Percentiles rank a stretch among this genome's conserved stretches.
Evolutionary conservation across 2,888 invertebrate species (phyloP).

Genomic region (Acleris holmiana): DNA sequence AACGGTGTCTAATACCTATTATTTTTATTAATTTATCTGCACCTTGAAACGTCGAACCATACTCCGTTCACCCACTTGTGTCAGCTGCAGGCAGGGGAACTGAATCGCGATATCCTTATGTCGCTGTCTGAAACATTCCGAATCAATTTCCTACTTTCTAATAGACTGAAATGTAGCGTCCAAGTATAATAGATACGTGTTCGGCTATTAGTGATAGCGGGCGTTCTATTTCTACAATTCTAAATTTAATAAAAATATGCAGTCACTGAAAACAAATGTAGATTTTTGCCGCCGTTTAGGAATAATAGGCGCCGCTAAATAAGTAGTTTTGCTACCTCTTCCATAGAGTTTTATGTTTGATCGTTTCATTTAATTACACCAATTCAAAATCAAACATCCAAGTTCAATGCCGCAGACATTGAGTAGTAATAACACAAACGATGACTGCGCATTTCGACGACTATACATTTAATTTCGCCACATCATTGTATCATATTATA

Average conservation of each 20-base stretch:
- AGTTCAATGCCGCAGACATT: conserved; percentile 64
- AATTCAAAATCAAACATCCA: conserved; percentile 36
- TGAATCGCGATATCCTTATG: conserved; percentile 46
- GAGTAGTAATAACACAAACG: conserved; percentile 51
- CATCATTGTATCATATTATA: conserved; percentile 55
- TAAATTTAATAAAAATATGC: too few relatives aligned
- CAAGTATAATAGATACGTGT: not conserved
- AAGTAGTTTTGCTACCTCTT: not conserved
- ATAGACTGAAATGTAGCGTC: conserved; percentile 15
- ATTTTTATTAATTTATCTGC: conserved; percentile 11
- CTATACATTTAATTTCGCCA: conserved; percentile 49
- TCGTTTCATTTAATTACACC: not conserved
- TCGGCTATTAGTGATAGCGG: too few relatives aligned
- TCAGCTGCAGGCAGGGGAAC: conserved; percentile 40
- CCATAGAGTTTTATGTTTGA: not conserved
- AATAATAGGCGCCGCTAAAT: too few relatives aligned
- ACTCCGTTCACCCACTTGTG: conserved; percentile 37
- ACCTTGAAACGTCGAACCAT: conserved; percentile 29
- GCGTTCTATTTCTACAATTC: not conserved
- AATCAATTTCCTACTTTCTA: conserved; percentile 42
- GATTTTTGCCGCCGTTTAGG: too few relatives aligned
- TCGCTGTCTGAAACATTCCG: conserved; percentile 38
- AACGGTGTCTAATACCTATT: not conserved
- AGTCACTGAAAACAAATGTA: too few relatives aligned
- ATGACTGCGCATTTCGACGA: conserved; percentile 56